Conservation (phyloP, 2,113 vertebrate genomes). For the Percina caprodes region DNA sequence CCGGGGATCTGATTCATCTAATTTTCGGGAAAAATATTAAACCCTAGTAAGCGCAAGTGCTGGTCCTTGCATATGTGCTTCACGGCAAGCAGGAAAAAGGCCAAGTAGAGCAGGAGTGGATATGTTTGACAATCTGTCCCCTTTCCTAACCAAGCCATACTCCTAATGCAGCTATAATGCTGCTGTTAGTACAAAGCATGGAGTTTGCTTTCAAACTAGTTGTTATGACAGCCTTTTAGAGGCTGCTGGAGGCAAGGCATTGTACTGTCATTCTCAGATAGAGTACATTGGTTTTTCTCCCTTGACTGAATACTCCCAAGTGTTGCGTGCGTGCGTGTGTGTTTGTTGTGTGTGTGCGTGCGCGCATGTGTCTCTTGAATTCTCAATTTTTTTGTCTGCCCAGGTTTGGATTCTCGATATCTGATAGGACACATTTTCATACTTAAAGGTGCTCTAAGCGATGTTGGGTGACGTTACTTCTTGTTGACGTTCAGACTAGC, state of each 20-base stretch:
- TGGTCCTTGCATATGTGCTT: no score
- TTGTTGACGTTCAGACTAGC: no score
- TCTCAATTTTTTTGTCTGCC: no score
- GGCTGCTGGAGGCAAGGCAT: slow-evolving; percentile 34
- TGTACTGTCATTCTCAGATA: slow-evolving; percentile 39
- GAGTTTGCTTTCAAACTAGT: slow-evolving; percentile 31
- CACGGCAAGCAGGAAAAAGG: slow-evolving; percentile 5
- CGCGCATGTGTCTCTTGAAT: no score
- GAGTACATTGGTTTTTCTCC: slow-evolving; percentile 28
- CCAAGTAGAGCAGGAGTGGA: slow-evolving; percentile 30
- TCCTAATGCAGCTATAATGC: slow-evolving; percentile 41
- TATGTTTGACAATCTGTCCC: slow-evolving; percentile 35
- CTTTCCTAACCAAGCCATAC: slow-evolving; percentile 23
- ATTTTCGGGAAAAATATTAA: no score
- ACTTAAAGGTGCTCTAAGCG: no score
- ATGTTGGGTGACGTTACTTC: no score
- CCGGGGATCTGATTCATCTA: no score
- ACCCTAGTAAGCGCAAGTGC: not conserved
- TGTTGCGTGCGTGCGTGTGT: not conserved
- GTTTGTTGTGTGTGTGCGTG: not conserved
- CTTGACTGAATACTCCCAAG: not conserved
- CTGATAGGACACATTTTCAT: no score
- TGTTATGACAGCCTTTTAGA: slow-evolving; percentile 54
- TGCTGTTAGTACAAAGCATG: slow-evolving; percentile 28
- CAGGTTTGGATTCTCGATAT: no score